Percentiles rank a stretch among this genome's conserved stretches.
These are phyloP conservation scores for Rhagium mordax DNA, from an alignment of 2,888 invertebrate species.

Conservation along the genomic window DNA sequence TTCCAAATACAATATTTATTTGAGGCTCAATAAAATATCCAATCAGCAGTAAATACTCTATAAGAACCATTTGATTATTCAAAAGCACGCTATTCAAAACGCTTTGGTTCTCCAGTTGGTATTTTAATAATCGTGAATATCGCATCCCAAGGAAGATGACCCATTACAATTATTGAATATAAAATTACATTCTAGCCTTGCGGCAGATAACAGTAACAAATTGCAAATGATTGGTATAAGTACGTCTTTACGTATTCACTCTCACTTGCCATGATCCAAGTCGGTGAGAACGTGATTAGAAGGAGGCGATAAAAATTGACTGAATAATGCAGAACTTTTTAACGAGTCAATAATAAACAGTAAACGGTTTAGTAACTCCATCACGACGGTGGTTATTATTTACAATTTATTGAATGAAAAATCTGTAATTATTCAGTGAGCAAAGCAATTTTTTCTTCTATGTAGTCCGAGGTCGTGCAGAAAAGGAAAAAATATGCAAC, in stretches of 20 bases:
- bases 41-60: too few species aligned
- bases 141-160: background rate
- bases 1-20: too few species aligned
- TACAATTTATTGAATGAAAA: conserved; percentile 3
- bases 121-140: background rate
- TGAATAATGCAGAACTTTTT: background rate
- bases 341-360: conserved; percentile 9
- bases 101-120: too few species aligned
- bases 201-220: background rate
- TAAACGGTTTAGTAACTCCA: conserved; percentile 1
- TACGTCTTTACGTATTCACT: background rate
- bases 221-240: background rate
- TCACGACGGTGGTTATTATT: background rate
- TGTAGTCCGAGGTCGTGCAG: background rate
- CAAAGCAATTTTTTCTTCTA: background rate
- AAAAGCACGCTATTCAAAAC: too few species aligned
- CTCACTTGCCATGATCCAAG: background rate
- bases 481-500: background rate
- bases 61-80: too few species aligned
- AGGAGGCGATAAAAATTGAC: background rate
- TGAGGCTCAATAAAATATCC: too few species aligned
- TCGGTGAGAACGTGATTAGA: background rate
- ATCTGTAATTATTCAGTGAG: background rate
- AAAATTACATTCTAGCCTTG: background rate
- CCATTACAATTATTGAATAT: background rate